Base-by-base conservation (phyloP, 2,113 vertebrate species). In the Hippocampus comes region DNA sequence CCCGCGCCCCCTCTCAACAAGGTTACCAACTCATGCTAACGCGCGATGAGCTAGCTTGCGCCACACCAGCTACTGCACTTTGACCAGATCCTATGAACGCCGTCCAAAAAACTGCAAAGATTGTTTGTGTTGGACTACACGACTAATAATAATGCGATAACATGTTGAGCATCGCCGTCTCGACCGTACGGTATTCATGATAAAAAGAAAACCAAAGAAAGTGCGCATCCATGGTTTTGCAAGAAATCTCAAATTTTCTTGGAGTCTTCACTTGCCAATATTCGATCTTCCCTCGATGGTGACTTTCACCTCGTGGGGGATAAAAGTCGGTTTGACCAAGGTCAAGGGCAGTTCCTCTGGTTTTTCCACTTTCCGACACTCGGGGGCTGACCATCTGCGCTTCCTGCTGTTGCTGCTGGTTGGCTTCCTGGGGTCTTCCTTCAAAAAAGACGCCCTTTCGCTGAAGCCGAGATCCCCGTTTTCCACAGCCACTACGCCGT, bases 261-360 rank as follows among this genome's bases (percentile, higher is more conserved):
- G n/a, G 55, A 76, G 83, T 88, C 83, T 91, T 96, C 92, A 99
- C 93, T 98, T 97, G 93, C 96, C 97, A 91, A 96, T 92, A 64
- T 95, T 99, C 72, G 97, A 99, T 90, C 95, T 94, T 91, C 97
- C 97, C 94, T 99, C 97, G 68, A 99, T 98, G 94, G 95, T 96
- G 92, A 98, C 95, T 92, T 99, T 99, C 91, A 99, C 93, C 94
- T 97, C 95, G 84, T 97, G 95, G 92, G 97, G 94, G 92, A 99
- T 95, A 87, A 99, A 98, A 84, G 95, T 96, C 91, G 95, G 95
- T 90, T 95, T 98, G 75, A 96, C 96, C 87, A 98, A 95, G 93
- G 94, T 95, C 92, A 95, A 91, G 71, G 96, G 96, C 9, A 94
- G 95, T 88, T 99, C 97, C 85, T 98, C 96, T 1, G 91, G 87